Percentiles rank a stretch among this genome's conserved stretches.
phyloP scores from a whole-genome alignment of 1,140 invertebrate genomes.

The Drosophila kurseongensis region DNA sequence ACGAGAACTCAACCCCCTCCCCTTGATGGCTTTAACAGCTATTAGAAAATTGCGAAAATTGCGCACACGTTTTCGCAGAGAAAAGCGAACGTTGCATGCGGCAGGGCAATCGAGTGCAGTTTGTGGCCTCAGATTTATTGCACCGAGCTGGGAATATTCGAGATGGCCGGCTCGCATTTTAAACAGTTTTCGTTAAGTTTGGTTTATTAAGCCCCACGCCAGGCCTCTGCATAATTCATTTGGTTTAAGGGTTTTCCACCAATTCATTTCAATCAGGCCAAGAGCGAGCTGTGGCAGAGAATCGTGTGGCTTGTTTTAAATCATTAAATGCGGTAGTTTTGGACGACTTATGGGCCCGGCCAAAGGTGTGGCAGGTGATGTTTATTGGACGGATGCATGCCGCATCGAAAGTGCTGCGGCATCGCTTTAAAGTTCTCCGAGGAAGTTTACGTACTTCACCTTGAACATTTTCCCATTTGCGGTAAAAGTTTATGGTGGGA shows the following conservation, averaged over 20 bases:
- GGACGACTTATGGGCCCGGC: constrained; percentile 23
- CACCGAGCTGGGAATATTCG: constrained; percentile 41
- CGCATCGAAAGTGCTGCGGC: constrained; percentile 18
- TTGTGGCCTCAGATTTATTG: constrained; percentile 75
- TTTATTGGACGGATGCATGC: constrained; percentile 39
- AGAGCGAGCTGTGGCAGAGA: constrained; percentile 1
- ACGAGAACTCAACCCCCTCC: not conserved
- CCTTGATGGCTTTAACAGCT: constrained; percentile 60
- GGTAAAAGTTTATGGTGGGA: constrained; percentile 5
- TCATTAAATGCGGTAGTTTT: constrained; percentile 45
- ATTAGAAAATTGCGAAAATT: constrained; percentile 83
- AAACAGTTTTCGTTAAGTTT: constrained; percentile 70
- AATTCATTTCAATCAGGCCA: constrained; percentile 48
- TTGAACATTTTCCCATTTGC: constrained; percentile 20
- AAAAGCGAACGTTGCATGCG: constrained; percentile 57
- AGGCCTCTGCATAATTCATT: constrained; percentile 72
- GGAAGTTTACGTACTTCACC: constrained; percentile 16
- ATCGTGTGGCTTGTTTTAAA: constrained; percentile 42
- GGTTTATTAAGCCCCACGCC: constrained; percentile 66
- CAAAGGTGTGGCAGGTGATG: constrained; percentile 33
- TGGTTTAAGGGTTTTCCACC: constrained; percentile 43
- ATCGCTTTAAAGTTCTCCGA: constrained; percentile 7
- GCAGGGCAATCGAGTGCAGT: constrained; percentile 71
- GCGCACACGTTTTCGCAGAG: constrained; percentile 67
- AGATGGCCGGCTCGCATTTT: constrained; percentile 61